These are phyloP conservation scores for Hucho hucho DNA, from an alignment of 2,113 vertebrate genomes.

Conservation along the genomic window DNA sequence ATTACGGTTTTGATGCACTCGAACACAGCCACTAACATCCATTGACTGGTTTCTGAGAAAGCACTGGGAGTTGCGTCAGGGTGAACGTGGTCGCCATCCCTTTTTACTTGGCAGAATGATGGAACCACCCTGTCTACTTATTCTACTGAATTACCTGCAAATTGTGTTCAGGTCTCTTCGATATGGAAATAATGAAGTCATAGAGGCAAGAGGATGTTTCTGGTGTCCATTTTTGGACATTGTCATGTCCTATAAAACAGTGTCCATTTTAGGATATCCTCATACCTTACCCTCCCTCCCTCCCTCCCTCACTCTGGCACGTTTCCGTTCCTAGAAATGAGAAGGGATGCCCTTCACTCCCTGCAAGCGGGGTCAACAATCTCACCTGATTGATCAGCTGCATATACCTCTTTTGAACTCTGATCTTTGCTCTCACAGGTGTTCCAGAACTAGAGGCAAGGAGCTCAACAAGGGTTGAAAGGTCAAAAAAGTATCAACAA, in stretches of 20 bases:
- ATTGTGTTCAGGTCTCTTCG: no score
- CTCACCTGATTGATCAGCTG: conserved; percentile 65
- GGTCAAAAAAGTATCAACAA: neutral
- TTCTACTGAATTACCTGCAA: neutral
- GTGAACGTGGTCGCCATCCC: neutral
- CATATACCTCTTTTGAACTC: conserved; percentile 32
- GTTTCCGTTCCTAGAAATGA: neutral
- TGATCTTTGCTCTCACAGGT: conserved; percentile 35
- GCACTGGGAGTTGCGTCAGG: conserved; percentile 3
- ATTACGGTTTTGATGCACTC: no score
- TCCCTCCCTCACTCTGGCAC: no score
- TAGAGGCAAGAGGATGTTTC: no score
- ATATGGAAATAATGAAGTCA: no score
- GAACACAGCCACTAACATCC: conserved; percentile 43
- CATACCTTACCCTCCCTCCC: no score
- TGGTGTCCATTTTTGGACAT: no score
- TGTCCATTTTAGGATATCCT: no score
- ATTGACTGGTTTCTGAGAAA: conserved; percentile 64
- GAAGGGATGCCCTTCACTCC: neutral
- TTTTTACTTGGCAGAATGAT: neutral
- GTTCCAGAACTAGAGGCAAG: neutral
- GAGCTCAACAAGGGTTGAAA: neutral
- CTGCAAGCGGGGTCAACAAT: conserved; percentile 32
- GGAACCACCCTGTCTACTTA: no score
- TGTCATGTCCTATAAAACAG: no score